A percentile compares a stretch with the other conserved stretches of the same genome.
phyloP scores from a whole-genome alignment of 2,888 invertebrate species.

The Odontothrips loti region DNA sequence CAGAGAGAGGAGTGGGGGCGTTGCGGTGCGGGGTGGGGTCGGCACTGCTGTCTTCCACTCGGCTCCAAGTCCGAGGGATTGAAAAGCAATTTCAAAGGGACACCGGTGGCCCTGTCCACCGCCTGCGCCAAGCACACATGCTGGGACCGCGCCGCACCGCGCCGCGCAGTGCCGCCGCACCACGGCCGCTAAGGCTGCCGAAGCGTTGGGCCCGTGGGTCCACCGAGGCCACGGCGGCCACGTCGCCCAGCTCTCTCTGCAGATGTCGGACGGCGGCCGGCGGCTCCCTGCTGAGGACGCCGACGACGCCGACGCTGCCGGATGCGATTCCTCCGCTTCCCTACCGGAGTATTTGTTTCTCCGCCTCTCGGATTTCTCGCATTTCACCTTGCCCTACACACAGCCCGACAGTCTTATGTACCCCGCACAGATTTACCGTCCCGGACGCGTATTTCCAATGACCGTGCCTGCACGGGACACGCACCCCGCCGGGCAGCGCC shows the following conservation, averaged over 20 bases:
- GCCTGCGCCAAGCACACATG: constrained; percentile 10
- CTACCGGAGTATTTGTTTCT: no score
- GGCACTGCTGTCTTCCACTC: constrained; percentile 12
- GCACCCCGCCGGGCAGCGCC: not conserved
- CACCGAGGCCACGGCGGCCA: not conserved
- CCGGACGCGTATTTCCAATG: constrained; percentile 5
- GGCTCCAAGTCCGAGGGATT: constrained; percentile 24
- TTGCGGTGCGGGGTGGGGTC: not conserved
- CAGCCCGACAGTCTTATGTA: no score
- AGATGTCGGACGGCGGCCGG: not conserved
- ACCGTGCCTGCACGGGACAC: not conserved
- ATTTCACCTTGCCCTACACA: no score
- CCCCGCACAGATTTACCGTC: not conserved
- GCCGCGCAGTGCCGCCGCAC: not conserved
- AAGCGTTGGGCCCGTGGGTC: not conserved
- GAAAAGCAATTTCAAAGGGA: constrained; percentile 26
- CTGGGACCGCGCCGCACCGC: not conserved
- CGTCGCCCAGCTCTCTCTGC: not conserved
- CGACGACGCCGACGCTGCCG: no score
- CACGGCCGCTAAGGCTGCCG: not conserved
- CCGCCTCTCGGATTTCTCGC: no score
- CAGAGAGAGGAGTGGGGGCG: not conserved
- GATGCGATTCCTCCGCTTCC: no score
- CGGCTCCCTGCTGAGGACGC: not conserved
- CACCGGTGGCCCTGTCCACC: constrained; percentile 24